phyloP scores from a whole-genome alignment of 2,888 invertebrate genomes.

The Cephus nigrinus region DNA sequence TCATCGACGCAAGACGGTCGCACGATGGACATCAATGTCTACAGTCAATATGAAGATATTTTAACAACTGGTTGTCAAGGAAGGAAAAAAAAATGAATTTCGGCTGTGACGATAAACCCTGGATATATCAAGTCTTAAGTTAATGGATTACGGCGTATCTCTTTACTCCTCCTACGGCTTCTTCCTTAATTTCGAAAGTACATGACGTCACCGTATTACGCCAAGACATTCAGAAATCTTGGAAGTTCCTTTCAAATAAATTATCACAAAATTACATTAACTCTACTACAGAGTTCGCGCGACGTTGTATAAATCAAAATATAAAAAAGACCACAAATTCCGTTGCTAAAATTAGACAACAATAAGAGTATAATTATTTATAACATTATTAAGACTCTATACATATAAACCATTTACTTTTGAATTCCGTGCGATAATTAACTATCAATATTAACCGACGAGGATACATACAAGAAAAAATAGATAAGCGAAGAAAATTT shows the following conservation, averaged over 20 bases:
- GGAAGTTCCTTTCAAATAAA: background rate
- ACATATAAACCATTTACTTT: background rate
- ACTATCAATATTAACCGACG: background rate
- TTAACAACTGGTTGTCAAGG: background rate
- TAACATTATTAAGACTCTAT: no score
- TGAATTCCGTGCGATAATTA: background rate
- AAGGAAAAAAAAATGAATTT: background rate
- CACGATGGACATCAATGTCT: background rate
- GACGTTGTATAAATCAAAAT: background rate
- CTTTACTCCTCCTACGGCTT: background rate
- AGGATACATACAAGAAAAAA: background rate
- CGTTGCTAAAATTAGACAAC: background rate
- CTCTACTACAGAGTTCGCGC: background rate
- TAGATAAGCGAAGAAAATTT: background rate
- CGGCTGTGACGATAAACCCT: background rate
- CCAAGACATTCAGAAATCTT: background rate
- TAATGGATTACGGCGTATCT: background rate
- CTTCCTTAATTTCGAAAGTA: slow-evolving; percentile 2
- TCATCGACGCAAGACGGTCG: background rate
- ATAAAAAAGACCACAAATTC: background rate
- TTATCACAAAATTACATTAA: background rate
- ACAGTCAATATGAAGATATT: background rate
- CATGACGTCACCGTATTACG: background rate
- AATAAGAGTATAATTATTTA: no score
- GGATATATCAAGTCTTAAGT: background rate